Evolutionary conservation across 2,113 vertebrate species (phyloP).

Genomic region (Lophochroa leadbeateri): DNA sequence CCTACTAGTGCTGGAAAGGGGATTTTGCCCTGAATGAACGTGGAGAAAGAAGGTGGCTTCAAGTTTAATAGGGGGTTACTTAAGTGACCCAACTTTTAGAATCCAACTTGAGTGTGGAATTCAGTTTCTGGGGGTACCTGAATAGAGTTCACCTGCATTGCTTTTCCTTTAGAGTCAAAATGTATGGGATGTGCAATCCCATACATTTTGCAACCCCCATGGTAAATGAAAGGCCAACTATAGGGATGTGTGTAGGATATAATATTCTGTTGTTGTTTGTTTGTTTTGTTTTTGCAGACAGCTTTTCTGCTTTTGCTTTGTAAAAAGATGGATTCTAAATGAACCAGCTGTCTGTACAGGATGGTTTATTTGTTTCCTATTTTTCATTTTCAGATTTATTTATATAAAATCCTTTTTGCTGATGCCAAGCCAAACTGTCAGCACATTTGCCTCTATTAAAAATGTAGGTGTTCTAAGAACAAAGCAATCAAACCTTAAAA

Average conservation of each 20-base stretch:
- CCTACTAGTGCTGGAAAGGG: no score
- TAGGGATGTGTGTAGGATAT: neutral
- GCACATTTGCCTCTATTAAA: constrained; percentile 59
- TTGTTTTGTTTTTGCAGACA: constrained; percentile 42
- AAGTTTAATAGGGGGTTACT: neutral
- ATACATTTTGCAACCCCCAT: neutral
- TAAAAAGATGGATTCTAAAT: constrained; percentile 63
- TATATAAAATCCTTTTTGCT: constrained; percentile 38
- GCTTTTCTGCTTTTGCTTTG: constrained; percentile 48
- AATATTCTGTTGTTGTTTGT: constrained; percentile 1
- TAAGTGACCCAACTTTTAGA: neutral
- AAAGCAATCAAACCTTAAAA: constrained; percentile 14
- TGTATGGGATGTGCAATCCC: neutral
- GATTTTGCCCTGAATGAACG: neutral
- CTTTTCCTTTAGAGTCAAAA: neutral
- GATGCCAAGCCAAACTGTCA: constrained; percentile 51
- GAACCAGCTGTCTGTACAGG: constrained; percentile 62
- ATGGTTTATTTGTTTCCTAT: constrained; percentile 54
- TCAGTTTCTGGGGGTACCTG: neutral
- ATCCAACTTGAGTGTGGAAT: neutral
- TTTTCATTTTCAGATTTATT: constrained; percentile 42
- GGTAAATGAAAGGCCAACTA: neutral
- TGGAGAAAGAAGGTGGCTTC: neutral
- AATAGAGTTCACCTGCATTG: neutral
- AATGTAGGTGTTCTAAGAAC: constrained; percentile 50